phyloP scores from a whole-genome alignment of 2,113 vertebrate species.

The Seriola quinqueradiata region DNA sequence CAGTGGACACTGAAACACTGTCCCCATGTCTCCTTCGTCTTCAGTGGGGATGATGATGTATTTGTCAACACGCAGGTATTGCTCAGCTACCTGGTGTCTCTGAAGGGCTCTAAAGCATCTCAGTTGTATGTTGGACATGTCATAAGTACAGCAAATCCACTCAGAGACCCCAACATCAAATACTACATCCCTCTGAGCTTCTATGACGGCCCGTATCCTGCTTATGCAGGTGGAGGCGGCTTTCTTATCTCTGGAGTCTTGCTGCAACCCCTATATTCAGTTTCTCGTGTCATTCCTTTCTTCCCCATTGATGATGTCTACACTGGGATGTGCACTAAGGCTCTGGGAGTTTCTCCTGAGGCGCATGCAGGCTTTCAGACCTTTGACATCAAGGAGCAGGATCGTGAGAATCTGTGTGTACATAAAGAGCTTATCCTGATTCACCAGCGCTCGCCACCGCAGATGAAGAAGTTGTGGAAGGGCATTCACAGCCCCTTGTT shows the following conservation, averaged over 20 bases:
- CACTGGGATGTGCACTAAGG: slow-evolving; percentile 84
- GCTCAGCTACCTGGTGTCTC: slow-evolving; percentile 77
- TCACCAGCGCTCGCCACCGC: slow-evolving; percentile 84
- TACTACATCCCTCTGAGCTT: slow-evolving; percentile 86
- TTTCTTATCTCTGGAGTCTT: slow-evolving; percentile 80
- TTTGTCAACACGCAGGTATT: slow-evolving; percentile 86
- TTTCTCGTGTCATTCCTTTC: slow-evolving; percentile 76
- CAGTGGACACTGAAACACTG: slow-evolving; percentile 80
- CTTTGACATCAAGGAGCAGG: slow-evolving; percentile 65
- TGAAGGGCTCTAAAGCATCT: slow-evolving; percentile 50
- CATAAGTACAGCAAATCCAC: slow-evolving; percentile 79
- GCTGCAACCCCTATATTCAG: slow-evolving; percentile 41
- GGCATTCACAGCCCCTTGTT: slow-evolving; percentile 77
- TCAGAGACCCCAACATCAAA: slow-evolving; percentile 81
- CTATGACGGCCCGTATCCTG: slow-evolving; percentile 77
- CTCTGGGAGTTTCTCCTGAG: slow-evolving; percentile 74
- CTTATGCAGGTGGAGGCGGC: slow-evolving; percentile 86
- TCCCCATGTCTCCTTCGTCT: slow-evolving; percentile 75
- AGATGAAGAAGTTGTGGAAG: slow-evolving; percentile 85
- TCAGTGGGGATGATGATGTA: slow-evolving; percentile 90
- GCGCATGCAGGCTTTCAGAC: slow-evolving; percentile 81
- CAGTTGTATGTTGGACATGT: slow-evolving; percentile 85
- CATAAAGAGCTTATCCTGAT: slow-evolving; percentile 85
- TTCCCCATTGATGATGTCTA: slow-evolving; percentile 91
- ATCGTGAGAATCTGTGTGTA: slow-evolving; percentile 84